These are phyloP conservation scores for Sinocyclocheilus grahami DNA, from an alignment of 2,113 vertebrate species.

Conservation along the genomic window DNA sequence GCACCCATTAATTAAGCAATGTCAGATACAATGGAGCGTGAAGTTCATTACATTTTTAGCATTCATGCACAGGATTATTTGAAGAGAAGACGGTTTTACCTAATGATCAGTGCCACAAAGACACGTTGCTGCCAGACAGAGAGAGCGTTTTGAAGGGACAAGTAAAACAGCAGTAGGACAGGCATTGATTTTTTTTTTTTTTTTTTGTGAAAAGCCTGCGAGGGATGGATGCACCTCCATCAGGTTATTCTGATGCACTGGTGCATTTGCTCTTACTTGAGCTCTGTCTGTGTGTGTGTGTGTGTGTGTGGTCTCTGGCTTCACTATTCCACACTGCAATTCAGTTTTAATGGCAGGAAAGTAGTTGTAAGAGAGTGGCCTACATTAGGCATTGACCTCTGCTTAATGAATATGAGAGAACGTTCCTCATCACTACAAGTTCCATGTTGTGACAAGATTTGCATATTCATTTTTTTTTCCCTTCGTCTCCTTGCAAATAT, in stretches of 20 bases:
- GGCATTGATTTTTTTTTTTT: background rate
- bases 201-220: background rate
- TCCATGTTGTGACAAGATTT: slow-evolving; percentile 92
- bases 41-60: slow-evolving; percentile 99
- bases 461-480: slow-evolving; percentile 89
- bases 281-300: background rate
- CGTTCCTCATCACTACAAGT: slow-evolving; percentile 91
- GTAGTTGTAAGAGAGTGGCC: slow-evolving; percentile 78
- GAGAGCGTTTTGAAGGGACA: slow-evolving; percentile 60
- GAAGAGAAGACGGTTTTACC: slow-evolving; percentile 93
- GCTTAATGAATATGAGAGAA: slow-evolving; percentile 88
- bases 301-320: slow-evolving; percentile 33
- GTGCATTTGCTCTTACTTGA: background rate
- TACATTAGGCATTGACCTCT: slow-evolving; percentile 91
- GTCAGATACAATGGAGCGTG: slow-evolving; percentile 98
- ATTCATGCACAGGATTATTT: slow-evolving; percentile 95
- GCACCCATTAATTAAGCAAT: slow-evolving; percentile 99
- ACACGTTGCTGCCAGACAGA: slow-evolving; percentile 80
- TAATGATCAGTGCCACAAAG: slow-evolving; percentile 92
- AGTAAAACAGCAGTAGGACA: slow-evolving; percentile 53
- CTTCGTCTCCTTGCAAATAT: slow-evolving; percentile 61
- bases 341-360: slow-evolving; percentile 62
- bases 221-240: slow-evolving; percentile 17
- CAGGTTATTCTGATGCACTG: slow-evolving; percentile 20
- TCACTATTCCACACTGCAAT: slow-evolving; percentile 56